Evolutionary conservation across 2,113 vertebrate genomes (phyloP).

Genomic region (Zootoca vivipara): DNA sequence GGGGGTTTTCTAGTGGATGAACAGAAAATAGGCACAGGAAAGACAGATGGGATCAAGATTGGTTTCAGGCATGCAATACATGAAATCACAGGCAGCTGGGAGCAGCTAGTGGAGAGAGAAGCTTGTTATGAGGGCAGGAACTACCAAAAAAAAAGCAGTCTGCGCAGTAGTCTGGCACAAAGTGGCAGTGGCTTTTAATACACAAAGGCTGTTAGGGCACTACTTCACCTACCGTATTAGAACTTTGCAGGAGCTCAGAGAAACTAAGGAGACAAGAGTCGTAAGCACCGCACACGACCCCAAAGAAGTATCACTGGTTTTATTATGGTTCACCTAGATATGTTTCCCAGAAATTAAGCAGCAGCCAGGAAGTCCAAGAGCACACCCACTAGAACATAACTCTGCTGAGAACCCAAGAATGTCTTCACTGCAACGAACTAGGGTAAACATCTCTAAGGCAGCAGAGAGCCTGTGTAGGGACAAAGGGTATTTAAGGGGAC

Average conservation of each 20-base stretch:
- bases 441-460: background rate
- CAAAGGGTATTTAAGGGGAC: background rate
- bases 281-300: background rate
- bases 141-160: background rate
- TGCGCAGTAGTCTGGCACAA: constrained; percentile 25
- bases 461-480: background rate
- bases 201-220: background rate
- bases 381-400: background rate
- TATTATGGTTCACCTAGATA: background rate
- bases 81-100: background rate
- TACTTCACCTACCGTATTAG: background rate
- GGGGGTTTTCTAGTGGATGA: background rate
- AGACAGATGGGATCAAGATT: background rate
- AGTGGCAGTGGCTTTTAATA: background rate
- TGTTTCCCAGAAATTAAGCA: background rate
- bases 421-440: background rate
- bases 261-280: background rate
- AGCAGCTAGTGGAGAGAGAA: background rate
- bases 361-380: background rate
- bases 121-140: constrained; percentile 20
- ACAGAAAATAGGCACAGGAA: background rate
- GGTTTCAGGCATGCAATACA: background rate
- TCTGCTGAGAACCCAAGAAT: background rate
- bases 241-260: background rate
- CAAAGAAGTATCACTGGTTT: background rate